Conservation (phyloP, 2,888 invertebrate species). For the Cataglyphis albicans region DNA sequence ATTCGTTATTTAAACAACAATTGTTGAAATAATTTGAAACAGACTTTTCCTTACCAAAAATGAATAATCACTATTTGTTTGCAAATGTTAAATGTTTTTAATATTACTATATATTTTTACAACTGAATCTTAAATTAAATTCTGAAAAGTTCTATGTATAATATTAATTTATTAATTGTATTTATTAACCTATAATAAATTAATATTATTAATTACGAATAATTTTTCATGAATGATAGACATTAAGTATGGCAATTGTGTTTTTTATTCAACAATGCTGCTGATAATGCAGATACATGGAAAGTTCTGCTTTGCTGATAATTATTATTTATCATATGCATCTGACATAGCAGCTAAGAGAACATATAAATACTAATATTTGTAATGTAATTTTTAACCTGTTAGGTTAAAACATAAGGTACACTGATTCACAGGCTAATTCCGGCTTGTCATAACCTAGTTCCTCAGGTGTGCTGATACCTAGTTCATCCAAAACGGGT, state of each 20-base stretch:
- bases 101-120: conserved; percentile 11
- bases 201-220: neutral
- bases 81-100: neutral
- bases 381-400: conserved; percentile 48
- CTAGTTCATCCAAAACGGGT: conserved; percentile 97
- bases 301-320: conserved; percentile 23
- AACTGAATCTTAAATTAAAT: neutral
- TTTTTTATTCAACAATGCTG: conserved; percentile 63
- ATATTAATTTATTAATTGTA: too few relatives aligned
- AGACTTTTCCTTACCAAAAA: neutral
- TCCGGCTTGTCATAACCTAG: conserved; percentile 99
- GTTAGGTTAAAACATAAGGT: conserved; percentile 87
- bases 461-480: conserved; percentile 97
- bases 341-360: conserved; percentile 22
- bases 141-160: neutral
- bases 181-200: too few relatives aligned
- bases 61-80: neutral
- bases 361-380: conserved; percentile 67
- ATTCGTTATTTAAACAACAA: neutral
- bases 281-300: conserved; percentile 54
- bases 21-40: neutral
- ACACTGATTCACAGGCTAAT: conserved; percentile 92
- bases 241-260: conserved; percentile 17
- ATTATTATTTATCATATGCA: conserved; percentile 8
- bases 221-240: conserved; percentile 24